Conservation (phyloP, 2,113 vertebrate genomes). For the Brevimyrus niger region DNA sequence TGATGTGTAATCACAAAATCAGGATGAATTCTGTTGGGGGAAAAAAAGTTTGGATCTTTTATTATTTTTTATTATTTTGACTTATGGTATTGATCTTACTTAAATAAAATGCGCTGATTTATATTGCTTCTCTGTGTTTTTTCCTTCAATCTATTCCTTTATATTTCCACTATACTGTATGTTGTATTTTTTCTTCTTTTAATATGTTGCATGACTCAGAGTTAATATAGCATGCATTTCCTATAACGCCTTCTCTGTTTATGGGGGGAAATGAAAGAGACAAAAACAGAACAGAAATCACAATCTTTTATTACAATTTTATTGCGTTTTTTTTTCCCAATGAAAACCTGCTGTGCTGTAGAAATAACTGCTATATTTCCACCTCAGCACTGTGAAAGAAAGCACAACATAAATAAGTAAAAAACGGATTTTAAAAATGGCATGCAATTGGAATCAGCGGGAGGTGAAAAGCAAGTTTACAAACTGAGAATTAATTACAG, state of each 20-base stretch:
- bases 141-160: neutral
- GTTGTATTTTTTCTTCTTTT: neutral
- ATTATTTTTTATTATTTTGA: neutral
- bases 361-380: conserved; percentile 1
- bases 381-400: conserved; percentile 14
- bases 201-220: neutral
- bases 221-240: conserved; percentile 9
- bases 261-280: conserved; percentile 33
- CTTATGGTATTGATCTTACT: neutral
- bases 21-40: neutral
- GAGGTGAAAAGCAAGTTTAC: conserved; percentile 37
- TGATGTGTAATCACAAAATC: neutral
- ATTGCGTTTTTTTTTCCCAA: neutral
- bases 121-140: neutral
- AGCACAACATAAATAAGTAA: conserved; percentile 19
- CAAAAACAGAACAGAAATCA: conserved; percentile 27
- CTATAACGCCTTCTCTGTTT: conserved; percentile 16
- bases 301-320: neutral
- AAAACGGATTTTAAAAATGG: conserved; percentile 31
- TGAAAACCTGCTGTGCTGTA: neutral
- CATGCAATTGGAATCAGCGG: conserved; percentile 30
- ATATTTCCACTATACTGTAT: neutral
- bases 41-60: neutral
- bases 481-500: conserved; percentile 44
- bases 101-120: neutral